Conservation (phyloP, 1,140 invertebrate species). For the Helicorthomorpha holstii region DNA sequence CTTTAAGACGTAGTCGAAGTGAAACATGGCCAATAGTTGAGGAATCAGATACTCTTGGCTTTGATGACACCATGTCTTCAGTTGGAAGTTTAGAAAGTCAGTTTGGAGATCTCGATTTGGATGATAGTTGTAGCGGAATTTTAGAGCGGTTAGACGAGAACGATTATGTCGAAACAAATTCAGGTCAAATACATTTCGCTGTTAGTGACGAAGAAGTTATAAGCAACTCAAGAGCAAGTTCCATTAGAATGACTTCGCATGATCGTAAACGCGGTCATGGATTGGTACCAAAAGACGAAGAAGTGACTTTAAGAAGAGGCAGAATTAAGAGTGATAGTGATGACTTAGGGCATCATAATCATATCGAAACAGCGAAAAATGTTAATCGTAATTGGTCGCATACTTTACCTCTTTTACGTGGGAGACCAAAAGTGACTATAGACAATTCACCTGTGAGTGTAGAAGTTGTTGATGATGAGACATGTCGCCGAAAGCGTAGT, state of each 20-base stretch:
- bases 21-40: conserved; percentile 67
- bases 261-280: too few relatives aligned
- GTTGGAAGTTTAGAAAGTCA: background rate
- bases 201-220: background rate
- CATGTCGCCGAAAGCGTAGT: background rate
- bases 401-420: background rate
- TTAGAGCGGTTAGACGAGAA: background rate
- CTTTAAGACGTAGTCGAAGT: conserved; percentile 57
- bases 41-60: conserved; percentile 29
- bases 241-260: too few relatives aligned
- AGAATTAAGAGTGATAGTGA: too few relatives aligned
- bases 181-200: background rate
- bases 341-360: too few relatives aligned
- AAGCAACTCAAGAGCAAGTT: too few relatives aligned
- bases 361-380: too few relatives aligned
- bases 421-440: background rate
- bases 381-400: background rate
- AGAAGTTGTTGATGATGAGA: background rate
- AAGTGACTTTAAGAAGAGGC: too few relatives aligned
- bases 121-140: background rate
- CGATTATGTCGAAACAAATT: background rate
- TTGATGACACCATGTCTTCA: background rate
- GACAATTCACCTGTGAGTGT: background rate
- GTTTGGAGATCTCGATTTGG: background rate
- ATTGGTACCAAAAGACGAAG: too few relatives aligned